phyloP scores from a whole-genome alignment of 2,888 invertebrate species.

The Aporophyla lueneburgensis region DNA sequence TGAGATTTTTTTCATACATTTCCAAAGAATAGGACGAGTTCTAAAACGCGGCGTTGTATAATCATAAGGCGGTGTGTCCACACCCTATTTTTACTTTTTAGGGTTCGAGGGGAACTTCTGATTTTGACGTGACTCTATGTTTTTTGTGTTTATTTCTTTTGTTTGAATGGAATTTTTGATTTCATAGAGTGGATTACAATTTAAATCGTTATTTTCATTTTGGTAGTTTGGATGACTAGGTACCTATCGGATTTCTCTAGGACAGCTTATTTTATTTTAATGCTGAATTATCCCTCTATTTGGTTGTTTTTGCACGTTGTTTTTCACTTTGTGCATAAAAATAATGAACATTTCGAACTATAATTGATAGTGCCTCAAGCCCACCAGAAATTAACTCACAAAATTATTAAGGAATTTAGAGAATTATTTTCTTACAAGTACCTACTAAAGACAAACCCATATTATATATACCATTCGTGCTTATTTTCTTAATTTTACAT shows the following conservation, averaged over 20 bases:
- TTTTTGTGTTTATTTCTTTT: slow-evolving; percentile 1
- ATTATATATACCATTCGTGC: too few relatives aligned
- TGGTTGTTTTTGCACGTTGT: neutral
- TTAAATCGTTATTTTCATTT: too few relatives aligned
- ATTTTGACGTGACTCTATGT: slow-evolving; percentile 21
- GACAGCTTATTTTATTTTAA: neutral
- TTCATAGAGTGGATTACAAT: neutral
- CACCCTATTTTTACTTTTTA: slow-evolving; percentile 52
- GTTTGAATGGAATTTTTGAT: neutral
- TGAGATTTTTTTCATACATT: slow-evolving; percentile 69
- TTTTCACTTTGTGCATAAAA: too few relatives aligned
- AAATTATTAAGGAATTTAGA: too few relatives aligned
- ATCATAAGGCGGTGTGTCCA: slow-evolving; percentile 62
- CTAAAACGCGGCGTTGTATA: slow-evolving; percentile 45
- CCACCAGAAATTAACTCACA: too few relatives aligned
- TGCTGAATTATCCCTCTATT: neutral
- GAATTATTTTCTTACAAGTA: neutral
- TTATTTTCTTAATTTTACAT: neutral
- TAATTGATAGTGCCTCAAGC: neutral
- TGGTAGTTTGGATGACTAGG: neutral
- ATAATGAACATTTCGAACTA: too few relatives aligned
- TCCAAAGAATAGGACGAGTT: slow-evolving; percentile 59
- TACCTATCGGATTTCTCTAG: neutral
- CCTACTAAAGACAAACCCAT: neutral
- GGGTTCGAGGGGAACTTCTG: slow-evolving; percentile 29